These are phyloP conservation scores for Lota lota DNA, from an alignment of 2,113 vertebrate genomes.

Conservation along the genomic window DNA sequence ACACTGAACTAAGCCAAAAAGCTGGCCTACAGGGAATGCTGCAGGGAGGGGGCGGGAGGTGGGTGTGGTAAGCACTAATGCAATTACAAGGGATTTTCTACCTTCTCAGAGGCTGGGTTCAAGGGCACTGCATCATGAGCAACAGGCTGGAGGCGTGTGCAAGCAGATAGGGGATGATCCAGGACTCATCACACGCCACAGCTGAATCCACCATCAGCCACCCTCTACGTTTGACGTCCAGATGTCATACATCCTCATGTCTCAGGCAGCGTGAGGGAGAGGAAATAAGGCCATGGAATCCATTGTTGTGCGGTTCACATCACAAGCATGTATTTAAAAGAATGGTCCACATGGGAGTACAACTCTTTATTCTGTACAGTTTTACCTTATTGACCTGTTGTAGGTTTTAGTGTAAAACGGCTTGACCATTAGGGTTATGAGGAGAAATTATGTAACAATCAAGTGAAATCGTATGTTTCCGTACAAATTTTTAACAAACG, in stretches of 20 bases:
- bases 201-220: not conserved
- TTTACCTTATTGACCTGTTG: too few species aligned
- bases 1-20: constrained; percentile 37
- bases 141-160: constrained; percentile 17
- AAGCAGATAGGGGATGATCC: constrained; percentile 27
- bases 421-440: too few species aligned
- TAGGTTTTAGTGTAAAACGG: too few species aligned
- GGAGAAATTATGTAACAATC: too few species aligned
- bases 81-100: constrained; percentile 65
- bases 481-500: not conserved
- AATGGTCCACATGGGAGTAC: too few species aligned
- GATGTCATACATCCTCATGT: too few species aligned
- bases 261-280: too few species aligned
- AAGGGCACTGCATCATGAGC: constrained; percentile 39
- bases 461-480: not conserved
- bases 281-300: too few species aligned
- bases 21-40: constrained; percentile 22
- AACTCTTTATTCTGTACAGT: too few species aligned
- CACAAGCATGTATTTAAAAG: too few species aligned
- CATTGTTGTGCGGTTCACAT: too few species aligned
- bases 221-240: not conserved
- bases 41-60: constrained; percentile 33
- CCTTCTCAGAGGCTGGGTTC: constrained; percentile 44
- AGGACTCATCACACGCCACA: not conserved
- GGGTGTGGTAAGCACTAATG: constrained; percentile 53